These are phyloP conservation scores for Xestia sexstrigata DNA, from an alignment of 2,888 invertebrate species.

Conservation along the genomic window DNA sequence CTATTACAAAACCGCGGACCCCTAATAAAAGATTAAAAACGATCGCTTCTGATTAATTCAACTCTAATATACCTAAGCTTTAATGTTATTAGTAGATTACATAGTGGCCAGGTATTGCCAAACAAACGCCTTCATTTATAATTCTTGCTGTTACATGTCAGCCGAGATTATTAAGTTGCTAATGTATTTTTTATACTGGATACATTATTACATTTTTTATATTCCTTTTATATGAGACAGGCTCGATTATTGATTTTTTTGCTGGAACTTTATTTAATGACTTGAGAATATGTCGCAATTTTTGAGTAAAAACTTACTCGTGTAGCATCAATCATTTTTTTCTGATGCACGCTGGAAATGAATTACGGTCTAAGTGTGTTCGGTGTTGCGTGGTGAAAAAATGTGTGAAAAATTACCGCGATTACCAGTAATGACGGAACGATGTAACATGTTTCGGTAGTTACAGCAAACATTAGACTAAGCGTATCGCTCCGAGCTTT, in stretches of 20 bases:
- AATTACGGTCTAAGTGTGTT: constrained; percentile 81
- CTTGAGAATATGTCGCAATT: constrained; percentile 78
- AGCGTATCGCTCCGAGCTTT: constrained; percentile 74
- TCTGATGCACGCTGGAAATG: constrained; percentile 83
- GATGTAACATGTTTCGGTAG: constrained; percentile 80
- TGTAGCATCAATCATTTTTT: constrained; percentile 87
- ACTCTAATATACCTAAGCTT: constrained; percentile 50
- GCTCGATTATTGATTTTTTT: constrained; percentile 76
- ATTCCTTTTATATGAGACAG: constrained; percentile 59
- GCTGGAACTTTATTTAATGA: constrained; percentile 75
- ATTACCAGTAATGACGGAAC: constrained; percentile 84
- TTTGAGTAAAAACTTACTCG: constrained; percentile 77
- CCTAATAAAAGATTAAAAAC: constrained; percentile 53
- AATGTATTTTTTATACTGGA: constrained; percentile 64
- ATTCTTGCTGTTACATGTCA: constrained; percentile 57
- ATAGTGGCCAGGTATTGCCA: constrained; percentile 49
- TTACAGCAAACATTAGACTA: constrained; percentile 74
- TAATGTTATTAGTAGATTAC: constrained; percentile 59
- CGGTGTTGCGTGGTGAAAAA: constrained; percentile 83
- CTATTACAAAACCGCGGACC: background rate
- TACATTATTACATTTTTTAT: constrained; percentile 70
- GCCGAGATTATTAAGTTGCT: constrained; percentile 64
- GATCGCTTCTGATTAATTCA: constrained; percentile 55
- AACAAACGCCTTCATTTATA: constrained; percentile 62
- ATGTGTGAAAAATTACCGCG: constrained; percentile 86